Conservation (phyloP, 2,888 invertebrate genomes). For the Bugulina stolonifera region DNA sequence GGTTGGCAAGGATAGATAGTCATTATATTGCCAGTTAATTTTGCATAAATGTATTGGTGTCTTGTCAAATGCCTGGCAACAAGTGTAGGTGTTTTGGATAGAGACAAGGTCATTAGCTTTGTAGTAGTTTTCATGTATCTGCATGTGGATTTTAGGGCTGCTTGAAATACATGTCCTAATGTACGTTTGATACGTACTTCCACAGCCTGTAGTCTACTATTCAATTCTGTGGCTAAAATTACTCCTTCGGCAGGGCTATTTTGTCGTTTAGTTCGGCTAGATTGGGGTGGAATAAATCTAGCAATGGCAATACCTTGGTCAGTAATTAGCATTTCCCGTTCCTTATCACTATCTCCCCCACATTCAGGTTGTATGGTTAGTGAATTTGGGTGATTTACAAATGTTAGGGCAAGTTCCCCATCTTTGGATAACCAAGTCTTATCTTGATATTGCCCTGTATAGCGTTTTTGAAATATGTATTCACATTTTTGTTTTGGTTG, state of each 20-base stretch:
- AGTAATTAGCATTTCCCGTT: too few relatives aligned
- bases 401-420: neutral
- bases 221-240: neutral
- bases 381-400: neutral
- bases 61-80: neutral
- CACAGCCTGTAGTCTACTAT: neutral
- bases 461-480: neutral
- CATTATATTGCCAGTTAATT: neutral
- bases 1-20: neutral
- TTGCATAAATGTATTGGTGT: neutral
- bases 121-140: neutral
- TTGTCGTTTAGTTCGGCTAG: neutral
- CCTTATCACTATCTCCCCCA: neutral
- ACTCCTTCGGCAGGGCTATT: neutral
- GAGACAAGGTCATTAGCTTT: neutral
- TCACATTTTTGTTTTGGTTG: neutral
- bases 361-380: neutral
- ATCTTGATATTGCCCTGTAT: neutral
- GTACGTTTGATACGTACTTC: neutral
- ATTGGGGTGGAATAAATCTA: neutral
- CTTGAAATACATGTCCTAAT: neutral
- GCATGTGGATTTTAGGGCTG: neutral
- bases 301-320: neutral
- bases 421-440: neutral
- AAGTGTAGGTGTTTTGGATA: neutral